Evolutionary conservation across 2,888 invertebrate species (phyloP), one percentile per base, ranked within the genome.

Genomic region (Incurvaria masculella): DNA sequence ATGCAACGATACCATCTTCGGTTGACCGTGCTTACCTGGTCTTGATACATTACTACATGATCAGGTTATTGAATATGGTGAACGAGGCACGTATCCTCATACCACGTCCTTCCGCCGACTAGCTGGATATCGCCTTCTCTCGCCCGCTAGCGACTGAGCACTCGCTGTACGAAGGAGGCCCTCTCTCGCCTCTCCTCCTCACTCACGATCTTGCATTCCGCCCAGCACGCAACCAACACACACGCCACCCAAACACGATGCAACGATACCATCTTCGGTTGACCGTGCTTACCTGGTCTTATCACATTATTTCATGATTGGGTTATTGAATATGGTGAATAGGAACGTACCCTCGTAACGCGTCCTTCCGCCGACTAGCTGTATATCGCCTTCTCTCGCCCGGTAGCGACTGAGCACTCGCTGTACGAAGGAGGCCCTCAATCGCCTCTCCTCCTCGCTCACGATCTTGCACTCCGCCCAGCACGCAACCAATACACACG

Each of bases 71-170:
- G n/a, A n/a, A n/a, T n/a, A n/a, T n/a, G n/a, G n/a, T n/a, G n/a
- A n/a, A n/a, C n/a, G n/a, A n/a, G 18, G 38, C 43, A 48, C 58
- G 68, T 76, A 91, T 92, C 92, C 84, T 92, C 91, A 64, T 80
- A 83, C 59, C 83, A 81, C 45, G 72, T 82, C 18, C 80, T 63
- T 4, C 90, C 89, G 18, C 90, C 91, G 1, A 87, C 79, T 6
- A 92, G 72, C 55, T 86, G 85, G 18, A 91, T 64, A 49, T 83
- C 85, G 10, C 90, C 91, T 57, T 92, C 91, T 55, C 85, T 79
- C 64, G 86, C 83, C 61, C 85, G 87, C 51, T 86, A 70, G 50
- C 85, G 82, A 58, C 87, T 88, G 54, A 89, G 71, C 56, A 91
- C 81, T 57, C 83, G 86, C 59, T 83, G 86, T 16, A 89, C 79